Percentiles rank a stretch among this genome's conserved stretches.
These are phyloP conservation scores for Phodopus roborovskii DNA, from an alignment of 2,113 vertebrate species.

Conservation along the genomic window DNA sequence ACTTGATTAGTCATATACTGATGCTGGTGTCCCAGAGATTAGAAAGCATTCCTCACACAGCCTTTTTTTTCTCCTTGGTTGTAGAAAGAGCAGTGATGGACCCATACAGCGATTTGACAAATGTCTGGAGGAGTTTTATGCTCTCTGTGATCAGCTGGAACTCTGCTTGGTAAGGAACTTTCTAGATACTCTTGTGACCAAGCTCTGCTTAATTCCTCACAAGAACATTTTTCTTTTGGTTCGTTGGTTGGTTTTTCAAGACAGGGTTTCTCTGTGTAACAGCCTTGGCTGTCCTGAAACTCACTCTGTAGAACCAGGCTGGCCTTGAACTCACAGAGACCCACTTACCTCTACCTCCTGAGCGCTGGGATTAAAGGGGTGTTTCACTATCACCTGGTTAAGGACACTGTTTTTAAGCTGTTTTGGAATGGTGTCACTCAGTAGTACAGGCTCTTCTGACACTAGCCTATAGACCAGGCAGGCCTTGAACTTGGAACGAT, in stretches of 20 bases:
- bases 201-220: not conserved
- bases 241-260: not conserved
- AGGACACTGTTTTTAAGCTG: not conserved
- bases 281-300: not conserved
- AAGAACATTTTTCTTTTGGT: not conserved
- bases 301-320: not conserved
- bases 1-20: not conserved
- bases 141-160: slow-evolving; percentile 95
- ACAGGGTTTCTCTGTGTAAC: not conserved
- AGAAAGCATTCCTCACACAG: not conserved
- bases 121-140: slow-evolving; percentile 96
- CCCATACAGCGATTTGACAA: slow-evolving; percentile 95
- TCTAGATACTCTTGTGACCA: not conserved
- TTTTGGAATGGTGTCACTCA: not conserved
- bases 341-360: not conserved
- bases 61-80: slow-evolving; percentile 38
- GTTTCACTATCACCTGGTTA: not conserved
- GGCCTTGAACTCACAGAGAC: not conserved
- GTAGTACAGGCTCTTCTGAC: not conserved
- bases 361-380: not conserved
- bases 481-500: not conserved
- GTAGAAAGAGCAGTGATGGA: slow-evolving; percentile 92
- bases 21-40: slow-evolving; percentile 14
- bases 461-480: not conserved
- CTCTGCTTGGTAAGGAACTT: slow-evolving; percentile 91